Evolutionary conservation across 2,113 vertebrate genomes (phyloP), one percentile per base, ranked within the genome.

Genomic region (Brachirus orientalis): DNA sequence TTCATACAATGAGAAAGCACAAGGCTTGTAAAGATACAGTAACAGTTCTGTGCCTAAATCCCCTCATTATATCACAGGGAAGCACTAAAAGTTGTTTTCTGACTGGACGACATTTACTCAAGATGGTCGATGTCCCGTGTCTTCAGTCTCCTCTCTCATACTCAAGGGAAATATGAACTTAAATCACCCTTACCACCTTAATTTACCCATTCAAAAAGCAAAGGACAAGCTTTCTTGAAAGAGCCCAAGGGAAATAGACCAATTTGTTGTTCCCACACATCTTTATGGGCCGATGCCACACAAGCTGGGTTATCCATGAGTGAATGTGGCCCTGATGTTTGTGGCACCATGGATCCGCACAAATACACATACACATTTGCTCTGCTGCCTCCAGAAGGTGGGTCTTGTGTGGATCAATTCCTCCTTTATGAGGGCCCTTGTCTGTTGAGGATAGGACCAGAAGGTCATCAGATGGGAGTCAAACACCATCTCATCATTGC

Each of bases 381-480:
- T 10, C 70, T 16, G 45, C 77, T 43, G 72, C 60, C 62, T 79
- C 56, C 20, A 67, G 83, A 83, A 90, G 72, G 69, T 51, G 46
- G 48, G 66, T 76, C 77, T 63, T 76, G 58, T 45, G 43, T 82
- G 80, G 81, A 92, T 93, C 91, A 92, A 91, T 93, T 83, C 87
- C 47, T 80, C 83, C 88, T 88, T 93, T 93, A 92, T 93, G 79
- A 89, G 63, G 19, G 57, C 75, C 73, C 65, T 68, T 51, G 82
- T 87, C 81, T 83, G 83, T 78, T 74, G 62, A 88, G 72, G 79
- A 82, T 62, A 57, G 51, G 69, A 83, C 77, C 74, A 90, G 82
- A 91, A 92, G 92, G 91, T 92, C 90, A 93, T 92, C 92, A 89
- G 91, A 91, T 89, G 85, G 82, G 84, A 88, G 79, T 85, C 76